These are phyloP conservation scores for Melozone crissalis DNA, from an alignment of 2,113 vertebrate genomes.

Conservation along the genomic window DNA sequence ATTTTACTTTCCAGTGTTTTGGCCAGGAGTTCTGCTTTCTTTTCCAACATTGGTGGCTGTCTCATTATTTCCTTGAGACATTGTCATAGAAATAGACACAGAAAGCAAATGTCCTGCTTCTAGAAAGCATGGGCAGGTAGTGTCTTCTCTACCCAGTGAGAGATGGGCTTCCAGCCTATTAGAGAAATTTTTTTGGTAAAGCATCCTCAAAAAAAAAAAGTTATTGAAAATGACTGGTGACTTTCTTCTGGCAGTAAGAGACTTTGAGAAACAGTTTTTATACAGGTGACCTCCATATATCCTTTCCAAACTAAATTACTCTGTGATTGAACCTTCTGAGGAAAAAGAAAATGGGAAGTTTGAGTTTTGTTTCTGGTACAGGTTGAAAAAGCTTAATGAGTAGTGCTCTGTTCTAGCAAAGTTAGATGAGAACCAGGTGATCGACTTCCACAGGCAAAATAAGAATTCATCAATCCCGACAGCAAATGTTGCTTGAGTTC, in stretches of 20 bases:
- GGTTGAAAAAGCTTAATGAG: not conserved
- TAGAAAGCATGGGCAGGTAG: not conserved
- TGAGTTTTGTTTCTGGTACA: not conserved
- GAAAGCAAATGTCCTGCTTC: not conserved
- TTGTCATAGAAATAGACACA: not conserved
- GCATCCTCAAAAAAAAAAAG: not conserved
- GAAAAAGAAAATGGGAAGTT: not conserved
- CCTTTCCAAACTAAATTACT: not conserved
- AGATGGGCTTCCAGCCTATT: not conserved
- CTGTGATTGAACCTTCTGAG: not conserved
- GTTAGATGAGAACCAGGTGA: not conserved
- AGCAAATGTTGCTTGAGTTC: not conserved
- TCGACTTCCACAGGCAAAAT: not conserved
- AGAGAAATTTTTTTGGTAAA: not conserved
- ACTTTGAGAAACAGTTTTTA: not conserved
- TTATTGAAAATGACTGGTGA: not conserved
- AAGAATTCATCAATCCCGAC: not conserved
- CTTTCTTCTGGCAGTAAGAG: not conserved
- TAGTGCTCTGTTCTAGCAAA: not conserved
- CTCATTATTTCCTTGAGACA: not conserved
- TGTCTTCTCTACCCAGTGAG: not conserved
- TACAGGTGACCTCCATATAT: not conserved
- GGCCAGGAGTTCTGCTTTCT: not conserved
- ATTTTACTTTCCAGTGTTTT: not conserved
- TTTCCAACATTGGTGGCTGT: not conserved